Evolutionary conservation across 2,797 vertebrate species (phyloP).

Genomic region (Pitangus sulphuratus): DNA sequence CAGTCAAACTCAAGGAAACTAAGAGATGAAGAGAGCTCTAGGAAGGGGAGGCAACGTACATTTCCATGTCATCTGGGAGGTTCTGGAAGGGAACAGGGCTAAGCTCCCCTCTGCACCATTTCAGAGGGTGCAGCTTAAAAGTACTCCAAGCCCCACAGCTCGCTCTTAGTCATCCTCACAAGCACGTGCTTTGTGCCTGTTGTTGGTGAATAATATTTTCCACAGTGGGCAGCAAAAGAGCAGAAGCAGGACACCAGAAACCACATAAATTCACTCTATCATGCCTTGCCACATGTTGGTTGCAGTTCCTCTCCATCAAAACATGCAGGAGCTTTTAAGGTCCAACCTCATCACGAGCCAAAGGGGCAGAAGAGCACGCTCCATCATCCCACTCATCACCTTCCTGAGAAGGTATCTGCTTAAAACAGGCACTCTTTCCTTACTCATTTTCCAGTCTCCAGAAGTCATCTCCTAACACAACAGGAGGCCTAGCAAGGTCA

Average conservation of each 20-base stretch:
- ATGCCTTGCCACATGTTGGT: background rate
- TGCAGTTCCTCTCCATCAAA: background rate
- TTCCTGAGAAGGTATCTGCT: background rate
- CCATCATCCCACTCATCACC: background rate
- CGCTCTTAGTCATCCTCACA: background rate
- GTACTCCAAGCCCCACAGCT: background rate
- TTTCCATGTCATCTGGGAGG: background rate
- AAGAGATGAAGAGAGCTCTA: background rate
- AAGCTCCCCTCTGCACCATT: background rate
- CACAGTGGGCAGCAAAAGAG: background rate
- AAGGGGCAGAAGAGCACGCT: background rate
- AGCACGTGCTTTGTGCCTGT: background rate
- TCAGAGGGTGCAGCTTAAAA: background rate
- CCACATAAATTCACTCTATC: background rate
- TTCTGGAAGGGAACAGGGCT: background rate
- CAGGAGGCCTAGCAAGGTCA: background rate
- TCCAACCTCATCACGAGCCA: background rate
- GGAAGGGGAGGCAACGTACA: fast-evolving
- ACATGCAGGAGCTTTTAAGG: background rate
- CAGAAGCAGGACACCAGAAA: background rate
- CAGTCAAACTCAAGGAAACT: background rate
- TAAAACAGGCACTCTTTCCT: background rate
- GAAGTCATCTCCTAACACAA: background rate
- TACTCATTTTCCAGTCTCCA: background rate
- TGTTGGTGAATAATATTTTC: background rate